Evolutionary conservation across 2,113 vertebrate genomes (phyloP).

Genomic region (Clarias magur): DNA sequence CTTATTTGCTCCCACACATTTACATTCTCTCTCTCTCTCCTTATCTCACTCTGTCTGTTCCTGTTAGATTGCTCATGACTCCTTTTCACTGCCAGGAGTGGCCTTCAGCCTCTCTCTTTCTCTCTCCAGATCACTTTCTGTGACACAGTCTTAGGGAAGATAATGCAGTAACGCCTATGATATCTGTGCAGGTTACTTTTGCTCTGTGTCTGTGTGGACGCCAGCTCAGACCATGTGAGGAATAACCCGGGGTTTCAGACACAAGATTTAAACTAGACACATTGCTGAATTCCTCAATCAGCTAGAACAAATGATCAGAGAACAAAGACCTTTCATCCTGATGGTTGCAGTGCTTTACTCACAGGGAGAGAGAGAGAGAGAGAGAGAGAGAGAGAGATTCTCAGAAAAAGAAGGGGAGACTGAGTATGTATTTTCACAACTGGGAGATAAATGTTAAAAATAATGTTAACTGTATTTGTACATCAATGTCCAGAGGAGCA

Average conservation of each 20-base stretch:
- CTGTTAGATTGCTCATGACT: slow-evolving; percentile 53
- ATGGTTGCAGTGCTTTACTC: slow-evolving; percentile 8
- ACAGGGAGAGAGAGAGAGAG: background rate
- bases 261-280: slow-evolving; percentile 48
- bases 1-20: background rate
- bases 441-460: background rate
- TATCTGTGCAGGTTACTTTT: slow-evolving; percentile 29
- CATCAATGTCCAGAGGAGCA: background rate
- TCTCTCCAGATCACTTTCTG: slow-evolving; percentile 38
- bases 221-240: slow-evolving; percentile 41
- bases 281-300: slow-evolving; percentile 48
- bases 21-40: slow-evolving; percentile 12
- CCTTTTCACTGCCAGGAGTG: slow-evolving; percentile 36
- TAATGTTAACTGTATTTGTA: slow-evolving; percentile 18
- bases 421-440: background rate
- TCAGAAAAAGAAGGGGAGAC: background rate
- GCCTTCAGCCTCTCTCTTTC: slow-evolving; percentile 15
- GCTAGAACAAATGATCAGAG: slow-evolving; percentile 23
- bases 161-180: slow-evolving; percentile 14
- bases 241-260: slow-evolving; percentile 27
- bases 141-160: slow-evolving; percentile 38
- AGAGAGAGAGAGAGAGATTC: background rate
- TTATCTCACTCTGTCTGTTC: slow-evolving; percentile 40
- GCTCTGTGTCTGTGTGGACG: slow-evolving; percentile 22
- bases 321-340: slow-evolving; percentile 40